phyloP scores from a whole-genome alignment of 2,888 invertebrate species.

The Drosophila histrio region DNA sequence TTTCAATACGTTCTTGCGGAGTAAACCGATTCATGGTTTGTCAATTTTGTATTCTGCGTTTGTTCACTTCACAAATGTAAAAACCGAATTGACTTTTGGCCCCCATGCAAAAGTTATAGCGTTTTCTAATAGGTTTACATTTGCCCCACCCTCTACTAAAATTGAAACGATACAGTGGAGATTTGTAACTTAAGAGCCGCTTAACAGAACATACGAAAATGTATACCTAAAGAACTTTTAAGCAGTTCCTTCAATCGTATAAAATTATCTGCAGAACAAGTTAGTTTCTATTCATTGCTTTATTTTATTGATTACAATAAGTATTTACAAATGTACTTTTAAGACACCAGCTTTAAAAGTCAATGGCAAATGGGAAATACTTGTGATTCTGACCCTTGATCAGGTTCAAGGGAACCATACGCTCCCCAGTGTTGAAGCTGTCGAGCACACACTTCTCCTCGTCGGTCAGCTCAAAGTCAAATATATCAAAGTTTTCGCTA shows the following conservation, averaged over 20 bases:
- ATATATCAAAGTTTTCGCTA: conserved; percentile 86
- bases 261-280: neutral
- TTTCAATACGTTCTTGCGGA: no score
- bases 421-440: conserved; percentile 84
- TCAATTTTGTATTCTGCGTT: no score
- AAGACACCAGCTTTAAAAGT: conserved; percentile 65
- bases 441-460: conserved; percentile 85
- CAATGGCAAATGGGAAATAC: conserved; percentile 83
- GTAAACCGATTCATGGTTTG: no score
- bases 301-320: neutral
- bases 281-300: neutral
- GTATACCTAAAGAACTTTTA: no score
- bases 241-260: neutral
- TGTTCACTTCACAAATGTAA: no score
- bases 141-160: no score
- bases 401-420: conserved; percentile 77
- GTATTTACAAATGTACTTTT: neutral
- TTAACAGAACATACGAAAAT: no score
- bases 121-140: no score
- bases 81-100: no score
- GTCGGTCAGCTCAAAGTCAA: conserved; percentile 85
- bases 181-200: no score
- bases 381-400: conserved; percentile 81
- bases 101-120: no score
- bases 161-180: no score